These are phyloP conservation scores for Bombus difficillimus DNA, from an alignment of 1,140 invertebrate genomes.

Conservation along the genomic window DNA sequence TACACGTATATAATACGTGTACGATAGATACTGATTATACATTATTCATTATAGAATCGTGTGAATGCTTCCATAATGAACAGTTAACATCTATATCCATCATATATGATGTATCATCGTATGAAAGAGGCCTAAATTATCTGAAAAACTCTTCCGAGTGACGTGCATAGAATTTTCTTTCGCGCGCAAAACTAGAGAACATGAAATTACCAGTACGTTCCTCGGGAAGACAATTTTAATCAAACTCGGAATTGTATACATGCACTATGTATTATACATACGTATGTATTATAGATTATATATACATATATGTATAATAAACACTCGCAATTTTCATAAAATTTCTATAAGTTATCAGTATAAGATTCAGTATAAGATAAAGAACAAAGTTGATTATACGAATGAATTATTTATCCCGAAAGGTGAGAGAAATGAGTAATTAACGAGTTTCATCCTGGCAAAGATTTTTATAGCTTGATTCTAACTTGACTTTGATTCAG, in stretches of 20 bases:
- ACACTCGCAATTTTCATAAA: constrained; percentile 10
- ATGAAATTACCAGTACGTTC: not conserved
- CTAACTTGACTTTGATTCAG: not conserved
- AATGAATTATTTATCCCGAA: not conserved
- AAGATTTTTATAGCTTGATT: not conserved
- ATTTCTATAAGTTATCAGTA: constrained; percentile 25
- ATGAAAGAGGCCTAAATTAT: not conserved
- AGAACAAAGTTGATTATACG: not conserved
- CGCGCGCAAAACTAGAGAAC: too few species aligned
- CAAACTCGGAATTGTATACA: not conserved
- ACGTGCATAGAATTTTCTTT: constrained; percentile 17
- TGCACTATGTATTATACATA: not conserved
- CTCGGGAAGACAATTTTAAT: constrained; percentile 40
- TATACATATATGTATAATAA: not conserved
- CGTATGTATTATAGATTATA: too few species aligned
- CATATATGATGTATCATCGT: too few species aligned
- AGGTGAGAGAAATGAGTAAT: not conserved
- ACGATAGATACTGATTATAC: too few species aligned
- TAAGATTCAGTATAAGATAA: not conserved
- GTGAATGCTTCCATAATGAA: too few species aligned
- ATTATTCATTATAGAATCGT: too few species aligned
- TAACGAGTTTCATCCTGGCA: not conserved
- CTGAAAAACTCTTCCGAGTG: constrained; percentile 48
- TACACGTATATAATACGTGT: too few species aligned
- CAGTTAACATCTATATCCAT: too few species aligned